A percentile compares a stretch with the other conserved stretches of the same genome.
These are phyloP conservation scores for Psilopsiagon aymara DNA, from an alignment of 2,113 vertebrate species.

Conservation along the genomic window DNA sequence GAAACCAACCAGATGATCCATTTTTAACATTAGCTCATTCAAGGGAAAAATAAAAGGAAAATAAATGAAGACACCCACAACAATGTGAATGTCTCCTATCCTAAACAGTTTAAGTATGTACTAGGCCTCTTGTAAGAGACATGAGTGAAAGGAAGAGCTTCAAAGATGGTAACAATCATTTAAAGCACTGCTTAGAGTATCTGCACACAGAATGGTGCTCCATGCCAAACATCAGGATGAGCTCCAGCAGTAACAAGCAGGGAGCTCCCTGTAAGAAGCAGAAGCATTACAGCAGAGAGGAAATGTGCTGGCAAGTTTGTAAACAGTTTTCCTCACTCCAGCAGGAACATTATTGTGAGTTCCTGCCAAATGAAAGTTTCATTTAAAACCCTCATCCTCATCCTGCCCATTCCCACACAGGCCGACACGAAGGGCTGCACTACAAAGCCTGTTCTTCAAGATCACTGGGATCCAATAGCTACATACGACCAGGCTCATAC, in stretches of 20 bases:
- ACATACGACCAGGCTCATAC: rapidly evolving
- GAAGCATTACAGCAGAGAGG: not conserved
- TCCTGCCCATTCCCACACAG: not conserved
- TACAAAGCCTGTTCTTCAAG: not conserved
- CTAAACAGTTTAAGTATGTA: not conserved
- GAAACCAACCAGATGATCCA: not conserved
- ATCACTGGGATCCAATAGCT: rapidly evolving
- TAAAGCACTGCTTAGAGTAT: not conserved
- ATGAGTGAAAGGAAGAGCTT: not conserved
- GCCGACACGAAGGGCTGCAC: not conserved
- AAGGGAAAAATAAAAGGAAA: not conserved
- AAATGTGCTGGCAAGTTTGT: not conserved
- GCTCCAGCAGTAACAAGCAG: not conserved
- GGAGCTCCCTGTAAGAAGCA: not conserved
- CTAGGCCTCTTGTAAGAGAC: not conserved
- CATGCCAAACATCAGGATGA: not conserved
- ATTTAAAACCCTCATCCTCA: not conserved
- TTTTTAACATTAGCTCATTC: not conserved
- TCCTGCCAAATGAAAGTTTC: not conserved
- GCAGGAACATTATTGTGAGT: not conserved
- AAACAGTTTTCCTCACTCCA: not conserved
- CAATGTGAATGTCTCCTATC: not conserved
- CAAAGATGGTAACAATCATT: not conserved
- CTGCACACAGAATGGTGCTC: not conserved
- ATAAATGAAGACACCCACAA: not conserved